Base-by-base conservation (phyloP, 1,140 invertebrate genomes). In the Coboldia fuscipes region DNA sequence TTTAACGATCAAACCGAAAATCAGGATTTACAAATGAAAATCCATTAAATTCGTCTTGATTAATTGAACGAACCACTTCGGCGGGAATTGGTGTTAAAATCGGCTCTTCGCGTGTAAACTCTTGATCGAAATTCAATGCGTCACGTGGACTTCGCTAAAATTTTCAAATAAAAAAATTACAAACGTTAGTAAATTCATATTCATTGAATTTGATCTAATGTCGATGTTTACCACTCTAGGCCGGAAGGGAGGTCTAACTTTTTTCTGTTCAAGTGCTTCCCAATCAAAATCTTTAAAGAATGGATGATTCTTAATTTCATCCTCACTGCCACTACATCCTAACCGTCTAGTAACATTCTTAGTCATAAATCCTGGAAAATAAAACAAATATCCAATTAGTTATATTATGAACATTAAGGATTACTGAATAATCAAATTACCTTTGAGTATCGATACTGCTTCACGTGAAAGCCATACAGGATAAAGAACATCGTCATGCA, bases 71-170 rank as follows among this genome's bases (percentile, higher is more conserved):
- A 30, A 97, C 67, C 36, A 90, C 77, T 46, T 92, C 85, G 20
- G 73, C 61, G 44, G 89, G 79, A 26, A 97, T 76, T 7, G 93
- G 93, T 14, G 94, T 97, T 36, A 99, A 62, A 14, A 81, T 70
- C 4, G 94, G 92, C 44, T 97, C 92, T 61, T 98, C 94, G 57
- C 89, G 89, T 6, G 94, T 98, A 57, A 99, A 99, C 66, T 98
- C 94, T 10, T 90, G 75, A 62, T 99, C 94, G 62, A 99, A 99
- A 65, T 99, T 99, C 43, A 88, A 72, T 28, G 90, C 90, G 61
- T 98, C 94, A 51, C 85, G 85, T 63, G 88, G 82, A 54, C 77
- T 89, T 79, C 90, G 93, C 93, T 97, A 66, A 21, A 67, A 67
- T 20, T 32, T 13, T n/a, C 10, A 32, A 4, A 20, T 3, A 46